These are phyloP conservation scores for Urocynchramus pylzowi DNA, from an alignment of 2,113 vertebrate species.

Conservation along the genomic window DNA sequence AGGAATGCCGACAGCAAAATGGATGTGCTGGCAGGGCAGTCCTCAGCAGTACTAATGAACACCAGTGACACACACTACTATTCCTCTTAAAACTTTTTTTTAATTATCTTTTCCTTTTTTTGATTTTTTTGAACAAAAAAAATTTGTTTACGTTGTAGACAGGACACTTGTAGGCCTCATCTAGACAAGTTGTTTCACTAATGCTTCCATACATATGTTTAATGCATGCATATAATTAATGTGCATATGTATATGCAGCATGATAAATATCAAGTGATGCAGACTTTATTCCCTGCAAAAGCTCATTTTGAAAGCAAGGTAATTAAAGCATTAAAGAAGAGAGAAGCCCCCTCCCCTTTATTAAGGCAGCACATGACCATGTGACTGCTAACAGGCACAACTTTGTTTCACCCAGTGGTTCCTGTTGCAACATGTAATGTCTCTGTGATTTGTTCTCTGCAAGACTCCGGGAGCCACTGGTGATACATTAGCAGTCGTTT, in stretches of 20 bases:
- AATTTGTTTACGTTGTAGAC: too few species aligned
- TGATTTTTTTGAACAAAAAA: too few species aligned
- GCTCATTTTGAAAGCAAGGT: background rate
- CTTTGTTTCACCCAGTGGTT: background rate
- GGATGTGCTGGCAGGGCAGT: background rate
- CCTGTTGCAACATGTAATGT: background rate
- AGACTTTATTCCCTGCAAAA: background rate
- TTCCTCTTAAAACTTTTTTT: background rate
- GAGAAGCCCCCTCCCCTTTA: fast-evolving
- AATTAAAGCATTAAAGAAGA: background rate
- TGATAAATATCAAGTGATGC: background rate
- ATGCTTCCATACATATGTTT: background rate
- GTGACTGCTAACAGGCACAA: background rate
- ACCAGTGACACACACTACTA: background rate
- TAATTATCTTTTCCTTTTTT: background rate
- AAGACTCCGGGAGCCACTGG: background rate
- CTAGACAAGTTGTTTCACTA: background rate
- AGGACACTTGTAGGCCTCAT: background rate
- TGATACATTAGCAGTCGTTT: background rate
- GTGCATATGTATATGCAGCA: background rate
- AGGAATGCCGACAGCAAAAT: background rate
- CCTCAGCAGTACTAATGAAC: background rate
- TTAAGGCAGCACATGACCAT: background rate
- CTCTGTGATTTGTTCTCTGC: background rate
- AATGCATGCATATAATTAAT: background rate